phyloP scores from a whole-genome alignment of 2,113 vertebrate genomes.

The Catharus bicknelli region DNA sequence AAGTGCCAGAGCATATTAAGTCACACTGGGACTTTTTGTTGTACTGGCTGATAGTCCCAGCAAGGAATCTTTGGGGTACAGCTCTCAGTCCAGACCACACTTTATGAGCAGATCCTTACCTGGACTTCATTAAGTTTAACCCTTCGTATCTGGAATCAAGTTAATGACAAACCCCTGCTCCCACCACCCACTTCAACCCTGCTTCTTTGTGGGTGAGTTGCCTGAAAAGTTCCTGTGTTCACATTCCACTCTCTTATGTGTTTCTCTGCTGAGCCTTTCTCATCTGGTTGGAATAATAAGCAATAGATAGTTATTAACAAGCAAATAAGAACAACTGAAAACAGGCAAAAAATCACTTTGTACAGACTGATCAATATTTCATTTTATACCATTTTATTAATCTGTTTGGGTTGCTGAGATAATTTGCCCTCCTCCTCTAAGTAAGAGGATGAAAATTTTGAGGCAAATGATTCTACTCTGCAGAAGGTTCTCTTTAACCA shows the following conservation, averaged over 20 bases:
- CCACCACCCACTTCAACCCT: neutral
- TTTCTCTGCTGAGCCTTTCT: neutral
- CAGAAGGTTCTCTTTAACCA: neutral
- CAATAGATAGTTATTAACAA: neutral
- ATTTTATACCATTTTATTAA: neutral
- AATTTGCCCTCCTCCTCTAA: accelerated
- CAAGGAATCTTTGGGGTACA: neutral
- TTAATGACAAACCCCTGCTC: neutral
- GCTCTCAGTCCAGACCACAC: neutral
- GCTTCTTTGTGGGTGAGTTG: neutral
- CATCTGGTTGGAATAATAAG: neutral
- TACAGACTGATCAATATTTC: neutral
- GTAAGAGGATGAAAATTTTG: neutral
- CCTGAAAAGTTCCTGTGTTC: neutral
- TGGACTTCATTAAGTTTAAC: neutral
- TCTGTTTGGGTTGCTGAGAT: neutral
- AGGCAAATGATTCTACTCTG: neutral
- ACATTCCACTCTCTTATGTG: accelerated
- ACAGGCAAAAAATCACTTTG: neutral
- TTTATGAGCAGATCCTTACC: neutral
- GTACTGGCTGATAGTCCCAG: neutral
- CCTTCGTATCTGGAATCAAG: neutral
- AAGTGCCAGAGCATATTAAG: neutral
- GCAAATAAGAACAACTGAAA: neutral
- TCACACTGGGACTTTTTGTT: neutral